Percentiles rank a stretch among this genome's conserved stretches.
These are phyloP conservation scores for Phasianus colchicus DNA, from an alignment of 2,113 vertebrate genomes.

Conservation along the genomic window DNA sequence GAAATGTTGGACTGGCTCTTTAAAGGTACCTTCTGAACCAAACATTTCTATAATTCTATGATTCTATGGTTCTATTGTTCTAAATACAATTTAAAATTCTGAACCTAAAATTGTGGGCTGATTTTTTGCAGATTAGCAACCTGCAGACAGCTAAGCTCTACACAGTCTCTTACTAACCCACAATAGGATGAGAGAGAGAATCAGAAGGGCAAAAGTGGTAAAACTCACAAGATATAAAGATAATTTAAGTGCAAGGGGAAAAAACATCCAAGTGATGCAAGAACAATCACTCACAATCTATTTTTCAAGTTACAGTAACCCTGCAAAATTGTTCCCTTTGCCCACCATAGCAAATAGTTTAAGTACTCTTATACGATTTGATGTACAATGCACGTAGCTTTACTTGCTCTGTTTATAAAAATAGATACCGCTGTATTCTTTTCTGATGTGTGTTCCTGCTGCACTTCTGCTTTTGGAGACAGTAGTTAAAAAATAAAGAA, in stretches of 20 bases:
- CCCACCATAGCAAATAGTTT: background rate
- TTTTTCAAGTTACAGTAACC: fast-evolving
- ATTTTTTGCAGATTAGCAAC: too few relatives aligned
- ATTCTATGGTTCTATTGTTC: too few relatives aligned
- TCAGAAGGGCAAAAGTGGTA: background rate
- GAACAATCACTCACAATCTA: background rate
- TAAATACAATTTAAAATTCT: too few relatives aligned
- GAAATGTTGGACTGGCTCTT: too few relatives aligned
- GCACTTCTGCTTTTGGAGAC: background rate
- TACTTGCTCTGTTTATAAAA: background rate
- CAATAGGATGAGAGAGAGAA: background rate
- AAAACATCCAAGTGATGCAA: background rate
- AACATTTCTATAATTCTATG: too few relatives aligned
- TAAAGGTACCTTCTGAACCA: too few relatives aligned
- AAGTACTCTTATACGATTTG: background rate
- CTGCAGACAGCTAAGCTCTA: too few relatives aligned
- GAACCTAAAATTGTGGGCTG: too few relatives aligned
- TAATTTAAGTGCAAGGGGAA: fast-evolving
- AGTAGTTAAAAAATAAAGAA: background rate
- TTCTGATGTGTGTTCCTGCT: background rate
- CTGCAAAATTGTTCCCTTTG: background rate
- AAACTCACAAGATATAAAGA: background rate
- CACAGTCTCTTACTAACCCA: too few relatives aligned
- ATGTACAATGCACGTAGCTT: background rate
- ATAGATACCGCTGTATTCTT: background rate